Evolutionary conservation across 2,888 invertebrate species (phyloP), one percentile per base, ranked within the genome.

Genomic region (Spisula solida): DNA sequence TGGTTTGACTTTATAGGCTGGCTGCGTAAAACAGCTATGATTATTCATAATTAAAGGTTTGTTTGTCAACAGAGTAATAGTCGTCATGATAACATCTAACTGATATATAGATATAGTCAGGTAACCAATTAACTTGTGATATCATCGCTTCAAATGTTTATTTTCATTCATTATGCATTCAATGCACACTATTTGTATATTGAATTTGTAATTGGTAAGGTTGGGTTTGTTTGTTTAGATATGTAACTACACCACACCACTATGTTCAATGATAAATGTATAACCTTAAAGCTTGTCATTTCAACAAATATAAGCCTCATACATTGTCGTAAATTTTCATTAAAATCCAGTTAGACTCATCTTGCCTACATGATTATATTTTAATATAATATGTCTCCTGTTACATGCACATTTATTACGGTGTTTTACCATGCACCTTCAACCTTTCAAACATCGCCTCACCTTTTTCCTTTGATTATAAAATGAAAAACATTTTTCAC

Each of bases 121-220:
- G 51, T 51, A 51, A 51, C 16, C 51, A 51, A 51, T 51, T 51
- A 51, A 25, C 60, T 6, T 10, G 60, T 25, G 25, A 66, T 25
- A 66, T 66, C 60, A 25, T 10, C 10, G 25, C 60, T 25, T 5
- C 8, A 2, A n/a, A 25, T 66, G 10, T 25, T n/a, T 66, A 25
- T n/a, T 25, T 66, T 66, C 60, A 25, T 66, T 66, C 60, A 66
- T 25, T 66, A 25, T 66, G 60, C 25, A 66, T 66, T 66, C 60
- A 66, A 66, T 66, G 60, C 60, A 25, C 25, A 25, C 25, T 25
- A 66, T 66, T 66, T 66, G 8, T 66, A 25, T 66, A 66, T 66
- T 66, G 60, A 66, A 66, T 66, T 66, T 25, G 60, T 25, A 25
- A 66, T 66, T n/a, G 25, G 60, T 2, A n/a, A 4, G 60, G n/a